Base-by-base conservation (phyloP, 2,113 vertebrate genomes). In the Alaudala cheleensis region DNA sequence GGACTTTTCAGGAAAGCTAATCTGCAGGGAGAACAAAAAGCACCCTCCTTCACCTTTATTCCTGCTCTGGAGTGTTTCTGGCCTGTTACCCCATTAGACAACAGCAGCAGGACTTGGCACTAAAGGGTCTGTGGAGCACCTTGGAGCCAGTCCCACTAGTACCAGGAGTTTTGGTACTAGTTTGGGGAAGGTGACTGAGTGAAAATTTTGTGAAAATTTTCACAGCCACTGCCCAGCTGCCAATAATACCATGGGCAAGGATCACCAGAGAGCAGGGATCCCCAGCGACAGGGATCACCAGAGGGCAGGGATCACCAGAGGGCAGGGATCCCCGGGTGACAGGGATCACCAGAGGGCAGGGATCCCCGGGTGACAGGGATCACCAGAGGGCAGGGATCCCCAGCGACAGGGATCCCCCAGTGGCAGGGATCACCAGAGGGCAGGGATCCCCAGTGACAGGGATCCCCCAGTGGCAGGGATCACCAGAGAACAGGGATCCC, bases 181-280 rank as follows among this genome's bases (percentile, higher is more conserved):
- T n/a, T n/a, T n/a, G n/a, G n/a, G n/a, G n/a, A n/a, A n/a, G n/a
- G n/a, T n/a, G n/a, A n/a, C n/a, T n/a, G n/a, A n/a, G n/a, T n/a
- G n/a, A n/a, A n/a, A n/a, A n/a, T n/a, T n/a, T n/a, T n/a, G n/a
- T n/a, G n/a, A n/a, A n/a, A n/a, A n/a, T n/a, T n/a, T n/a, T n/a
- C n/a, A n/a, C n/a, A n/a, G 3, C 8, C 2, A 14, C 5, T 47
- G 80, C 25, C 6, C 1, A 4, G 53, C 64, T 1, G 4, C 21
- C 60, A 22, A 2, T 7, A 12, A 5, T 2, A 4, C 4, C 5
- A 4, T 29, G 62, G 45, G 19, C 56, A 8, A 10, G 50, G 37
- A n/a, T 71, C 80, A 15, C 64, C 49, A n/a, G 77, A 22, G 39
- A 72, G 42, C 40, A 42, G 40, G 40, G 40, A 42, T 42, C 14